phyloP scores from a whole-genome alignment of 2,113 vertebrate species.

The Ptyas mucosa region DNA sequence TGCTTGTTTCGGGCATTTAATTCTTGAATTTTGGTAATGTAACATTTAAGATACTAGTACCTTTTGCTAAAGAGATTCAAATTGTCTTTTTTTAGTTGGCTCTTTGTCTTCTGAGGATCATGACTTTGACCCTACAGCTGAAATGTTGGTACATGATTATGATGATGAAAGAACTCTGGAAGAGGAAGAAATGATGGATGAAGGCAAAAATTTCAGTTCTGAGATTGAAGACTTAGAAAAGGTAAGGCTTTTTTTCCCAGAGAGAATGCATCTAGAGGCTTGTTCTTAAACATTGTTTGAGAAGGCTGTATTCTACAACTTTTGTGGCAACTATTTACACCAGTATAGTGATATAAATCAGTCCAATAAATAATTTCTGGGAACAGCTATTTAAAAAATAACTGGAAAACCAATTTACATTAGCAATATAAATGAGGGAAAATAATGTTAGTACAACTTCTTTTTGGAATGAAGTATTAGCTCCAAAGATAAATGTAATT shows the following conservation, averaged over 20 bases:
- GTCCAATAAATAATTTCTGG: not conserved
- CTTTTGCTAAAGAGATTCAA: slow-evolving; percentile 28
- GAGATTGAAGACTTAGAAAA: slow-evolving; percentile 97
- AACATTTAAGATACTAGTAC: slow-evolving; percentile 14
- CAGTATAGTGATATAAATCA: slow-evolving; percentile 1
- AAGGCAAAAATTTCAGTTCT: slow-evolving; percentile 86
- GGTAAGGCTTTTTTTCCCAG: slow-evolving; percentile 63
- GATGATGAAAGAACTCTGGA: slow-evolving; percentile 95
- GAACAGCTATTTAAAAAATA: not conserved
- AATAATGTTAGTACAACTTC: not conserved
- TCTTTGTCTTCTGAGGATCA: slow-evolving; percentile 98
- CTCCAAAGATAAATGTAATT: not conserved
- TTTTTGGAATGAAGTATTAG: not conserved
- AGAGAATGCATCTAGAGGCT: not conserved
- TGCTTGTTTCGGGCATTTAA: not conserved
- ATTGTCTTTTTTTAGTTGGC: slow-evolving; percentile 77
- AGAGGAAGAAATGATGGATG: slow-evolving; percentile 94
- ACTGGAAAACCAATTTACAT: not conserved
- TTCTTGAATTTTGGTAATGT: not conserved
- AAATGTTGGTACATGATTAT: slow-evolving; percentile 97
- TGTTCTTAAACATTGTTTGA: not conserved
- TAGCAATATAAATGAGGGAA: not conserved
- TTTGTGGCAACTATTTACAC: not conserved
- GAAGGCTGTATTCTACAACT: not conserved
- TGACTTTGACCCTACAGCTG: slow-evolving; percentile 97